These are phyloP conservation scores for Pterophyllum scalare DNA, from an alignment of 2,113 vertebrate species.

Conservation along the genomic window DNA sequence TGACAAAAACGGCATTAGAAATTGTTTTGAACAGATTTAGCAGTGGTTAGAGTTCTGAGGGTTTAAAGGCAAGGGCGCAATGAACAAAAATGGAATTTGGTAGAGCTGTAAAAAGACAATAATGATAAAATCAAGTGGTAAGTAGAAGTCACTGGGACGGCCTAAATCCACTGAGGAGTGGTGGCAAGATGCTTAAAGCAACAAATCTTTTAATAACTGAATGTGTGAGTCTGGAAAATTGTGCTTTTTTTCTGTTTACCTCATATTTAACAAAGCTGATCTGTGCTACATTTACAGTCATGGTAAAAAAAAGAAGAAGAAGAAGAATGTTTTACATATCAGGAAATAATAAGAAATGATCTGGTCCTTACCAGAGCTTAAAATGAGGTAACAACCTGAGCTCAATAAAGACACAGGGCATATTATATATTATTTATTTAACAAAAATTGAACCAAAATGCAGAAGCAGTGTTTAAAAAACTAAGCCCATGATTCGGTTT, in stretches of 20 bases:
- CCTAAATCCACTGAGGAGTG: background rate
- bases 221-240: background rate
- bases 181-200: background rate
- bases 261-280: background rate
- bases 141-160: background rate
- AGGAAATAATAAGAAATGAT: background rate
- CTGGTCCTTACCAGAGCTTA: background rate
- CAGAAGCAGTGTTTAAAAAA: background rate
- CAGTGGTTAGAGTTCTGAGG: background rate
- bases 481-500: no score
- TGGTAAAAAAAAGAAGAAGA: background rate
- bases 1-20: background rate
- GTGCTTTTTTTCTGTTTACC: background rate
- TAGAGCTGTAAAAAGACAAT: background rate
- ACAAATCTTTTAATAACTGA: background rate
- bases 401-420: background rate
- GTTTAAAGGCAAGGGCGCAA: background rate
- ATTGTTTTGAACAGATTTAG: background rate
- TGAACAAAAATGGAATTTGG: background rate
- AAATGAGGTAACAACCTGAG: background rate
- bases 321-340: background rate
- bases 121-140: background rate
- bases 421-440: background rate
- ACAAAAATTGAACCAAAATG: background rate
- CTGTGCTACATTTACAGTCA: background rate